Base-by-base conservation (phyloP, 2,797 vertebrate genomes). In the Neosilurus hyrtlii region DNA sequence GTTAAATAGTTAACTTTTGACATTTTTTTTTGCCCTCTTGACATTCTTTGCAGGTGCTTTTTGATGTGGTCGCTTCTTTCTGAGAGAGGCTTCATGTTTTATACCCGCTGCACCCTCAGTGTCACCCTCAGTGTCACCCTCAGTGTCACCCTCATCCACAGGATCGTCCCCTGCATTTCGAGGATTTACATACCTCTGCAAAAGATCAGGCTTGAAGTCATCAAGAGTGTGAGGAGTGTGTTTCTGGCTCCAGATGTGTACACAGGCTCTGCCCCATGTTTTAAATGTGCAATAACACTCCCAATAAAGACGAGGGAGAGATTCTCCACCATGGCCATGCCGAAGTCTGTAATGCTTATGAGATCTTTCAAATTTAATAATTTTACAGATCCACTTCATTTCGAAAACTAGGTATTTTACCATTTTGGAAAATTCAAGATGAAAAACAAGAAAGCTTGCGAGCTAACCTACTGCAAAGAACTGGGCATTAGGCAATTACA, bases 201-300 rank as follows among this genome's bases (percentile, higher is more conserved):
- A 57, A 59, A 67, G 7, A 14, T 83, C 73, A 35, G 26, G 65
- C n/a, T 79, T 84, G 22, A 84, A 52, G 59, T 82, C 86, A 16
- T 57, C 35, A 7, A 82, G n/a, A 10, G 80, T 71, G 18, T 85
- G 76, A 49, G 76, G 85, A 81, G 15, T 73, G 26, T 87, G 86
- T 68, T 88, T 84, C 7, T 26, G 52, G n/a, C 24, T 82, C 3
- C 49, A 67, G 15, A 20, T 67, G 65, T 30, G 62, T 15, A 6
- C 12, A 1, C 65, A 37, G 65, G 9, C 30, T 30, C 65, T 37
- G 7, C 30, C 24, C 65, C 16, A 67, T 67, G 65, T 67, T 67
- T 67, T 67, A 67, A 67, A 67, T 67, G 65, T 35, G 30, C 65
- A 67, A 9, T 9, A 37, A 37, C 65, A 67, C 7, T 18, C 16